Evolutionary conservation across 2,888 invertebrate species (phyloP).

Genomic region (Hypomecis punctinalis): DNA sequence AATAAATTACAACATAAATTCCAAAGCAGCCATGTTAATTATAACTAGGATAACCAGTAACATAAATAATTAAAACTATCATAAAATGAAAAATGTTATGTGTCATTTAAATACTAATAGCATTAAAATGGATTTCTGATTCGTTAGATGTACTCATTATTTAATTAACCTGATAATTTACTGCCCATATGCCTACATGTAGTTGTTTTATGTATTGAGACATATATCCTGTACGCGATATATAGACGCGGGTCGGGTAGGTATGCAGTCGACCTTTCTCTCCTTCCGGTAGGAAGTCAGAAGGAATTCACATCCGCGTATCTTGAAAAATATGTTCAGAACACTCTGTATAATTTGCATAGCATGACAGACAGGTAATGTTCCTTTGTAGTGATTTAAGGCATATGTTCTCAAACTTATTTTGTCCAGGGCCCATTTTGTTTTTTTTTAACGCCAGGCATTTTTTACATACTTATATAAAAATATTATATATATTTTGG

Average conservation of each 20-base stretch:
- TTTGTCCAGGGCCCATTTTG: no score
- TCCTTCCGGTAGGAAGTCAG: slow-evolving; percentile 55
- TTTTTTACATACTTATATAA: no score
- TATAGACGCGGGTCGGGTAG: slow-evolving; percentile 37
- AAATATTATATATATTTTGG: no score
- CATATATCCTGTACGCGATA: slow-evolving; percentile 34
- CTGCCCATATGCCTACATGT: neutral
- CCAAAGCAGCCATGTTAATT: no score
- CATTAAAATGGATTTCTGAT: neutral
- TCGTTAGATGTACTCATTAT: neutral
- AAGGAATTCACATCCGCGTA: slow-evolving; percentile 35
- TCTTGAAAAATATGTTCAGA: slow-evolving; percentile 39
- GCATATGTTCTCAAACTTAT: no score
- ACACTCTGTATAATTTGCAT: slow-evolving; percentile 23
- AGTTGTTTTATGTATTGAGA: slow-evolving; percentile 20
- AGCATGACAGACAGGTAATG: neutral
- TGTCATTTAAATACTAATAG: neutral
- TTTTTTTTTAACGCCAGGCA: no score
- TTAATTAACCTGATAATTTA: slow-evolving; percentile 16
- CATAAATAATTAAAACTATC: neutral
- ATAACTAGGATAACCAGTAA: slow-evolving; percentile 2
- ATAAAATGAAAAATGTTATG: neutral
- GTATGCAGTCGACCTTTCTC: slow-evolving; percentile 53
- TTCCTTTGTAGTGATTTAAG: neutral
- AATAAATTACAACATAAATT: no score